Evolutionary conservation across 2,888 invertebrate genomes (phyloP).

Genomic region (Hemicrepidius hirtus): DNA sequence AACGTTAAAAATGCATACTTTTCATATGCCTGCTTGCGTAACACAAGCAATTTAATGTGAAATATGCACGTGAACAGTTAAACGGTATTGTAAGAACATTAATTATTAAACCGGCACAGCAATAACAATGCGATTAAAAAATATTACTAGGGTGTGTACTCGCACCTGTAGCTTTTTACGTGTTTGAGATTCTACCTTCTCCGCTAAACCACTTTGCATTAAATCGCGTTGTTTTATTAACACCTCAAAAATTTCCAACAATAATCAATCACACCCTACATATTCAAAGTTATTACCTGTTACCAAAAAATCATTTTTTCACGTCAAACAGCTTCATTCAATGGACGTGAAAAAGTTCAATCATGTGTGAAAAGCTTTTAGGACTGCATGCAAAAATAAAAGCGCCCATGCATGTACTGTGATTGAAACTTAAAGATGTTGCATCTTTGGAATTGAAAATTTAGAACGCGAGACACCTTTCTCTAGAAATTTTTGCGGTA

Average conservation of each 20-base stretch:
- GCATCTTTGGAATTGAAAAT: not conserved
- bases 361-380: constrained; percentile 29
- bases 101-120: constrained; percentile 14
- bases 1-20: constrained; percentile 20
- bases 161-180: constrained; percentile 7
- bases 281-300: constrained; percentile 32
- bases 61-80: constrained; percentile 28
- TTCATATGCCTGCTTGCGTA: constrained; percentile 14
- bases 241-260: constrained; percentile 1
- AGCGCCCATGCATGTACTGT: not conserved
- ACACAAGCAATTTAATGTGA: constrained; percentile 21
- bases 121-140: constrained; percentile 23
- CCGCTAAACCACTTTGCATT: constrained; percentile 2
- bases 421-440: not conserved
- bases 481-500: constrained; percentile 8
- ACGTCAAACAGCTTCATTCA: constrained; percentile 32
- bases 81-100: not conserved
- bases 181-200: constrained; percentile 3
- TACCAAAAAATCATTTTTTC: constrained; percentile 27
- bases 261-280: constrained; percentile 12
- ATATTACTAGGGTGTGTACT: constrained; percentile 1
- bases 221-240: not conserved
- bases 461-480: constrained; percentile 3
- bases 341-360: not conserved
- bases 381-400: constrained; percentile 17